Evolutionary conservation across 2,888 invertebrate species (phyloP).

Genomic region (Nesidiocoris tenuis): DNA sequence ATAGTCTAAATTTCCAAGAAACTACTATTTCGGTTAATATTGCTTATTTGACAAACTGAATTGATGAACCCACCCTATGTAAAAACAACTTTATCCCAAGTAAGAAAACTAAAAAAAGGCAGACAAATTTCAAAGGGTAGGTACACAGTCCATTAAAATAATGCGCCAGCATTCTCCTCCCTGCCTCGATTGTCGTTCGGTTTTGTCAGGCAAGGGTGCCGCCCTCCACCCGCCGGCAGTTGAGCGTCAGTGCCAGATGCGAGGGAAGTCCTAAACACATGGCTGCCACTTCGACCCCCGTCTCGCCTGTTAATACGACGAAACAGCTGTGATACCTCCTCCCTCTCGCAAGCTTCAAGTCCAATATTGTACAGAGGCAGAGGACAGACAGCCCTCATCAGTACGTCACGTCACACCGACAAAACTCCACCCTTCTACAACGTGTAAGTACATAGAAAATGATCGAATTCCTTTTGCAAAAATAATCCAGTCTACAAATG

Average conservation of each 20-base stretch:
- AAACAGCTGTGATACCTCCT: background rate
- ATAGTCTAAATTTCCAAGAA: no score
- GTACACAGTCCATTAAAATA: no score
- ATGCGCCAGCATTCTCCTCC: background rate
- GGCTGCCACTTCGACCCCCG: background rate
- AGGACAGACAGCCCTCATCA: background rate
- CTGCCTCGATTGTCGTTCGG: background rate
- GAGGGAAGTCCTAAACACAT: background rate
- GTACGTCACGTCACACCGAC: background rate
- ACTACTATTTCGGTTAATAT: no score
- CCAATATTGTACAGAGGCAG: background rate
- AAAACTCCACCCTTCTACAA: background rate
- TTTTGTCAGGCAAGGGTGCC: background rate
- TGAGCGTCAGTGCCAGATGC: background rate
- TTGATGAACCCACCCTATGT: no score
- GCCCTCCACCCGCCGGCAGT: background rate
- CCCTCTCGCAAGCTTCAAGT: background rate
- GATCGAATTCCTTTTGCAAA: no score
- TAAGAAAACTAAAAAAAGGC: no score
- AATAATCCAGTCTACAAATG: no score
- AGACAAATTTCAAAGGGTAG: no score
- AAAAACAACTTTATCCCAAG: no score
- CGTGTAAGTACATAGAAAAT: no score
- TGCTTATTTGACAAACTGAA: no score
- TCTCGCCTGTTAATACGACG: background rate